phyloP scores from a whole-genome alignment of 2,888 invertebrate species.

The Tricholauxania praeusta region DNA sequence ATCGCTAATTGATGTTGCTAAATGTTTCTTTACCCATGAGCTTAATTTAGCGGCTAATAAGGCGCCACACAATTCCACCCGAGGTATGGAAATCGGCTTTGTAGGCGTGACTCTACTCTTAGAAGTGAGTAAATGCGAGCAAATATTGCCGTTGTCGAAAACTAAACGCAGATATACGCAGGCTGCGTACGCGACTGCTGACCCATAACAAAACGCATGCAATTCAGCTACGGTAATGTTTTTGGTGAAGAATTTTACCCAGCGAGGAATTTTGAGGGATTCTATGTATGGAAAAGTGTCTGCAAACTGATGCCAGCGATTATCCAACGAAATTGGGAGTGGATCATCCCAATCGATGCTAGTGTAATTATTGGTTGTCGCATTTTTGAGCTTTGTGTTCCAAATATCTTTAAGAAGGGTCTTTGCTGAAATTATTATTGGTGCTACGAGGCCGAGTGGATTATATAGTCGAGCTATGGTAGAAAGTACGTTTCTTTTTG shows the following conservation, averaged over 20 bases:
- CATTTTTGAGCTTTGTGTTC: constrained; percentile 3
- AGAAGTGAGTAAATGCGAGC: constrained; percentile 1
- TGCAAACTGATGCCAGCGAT: constrained; percentile 18
- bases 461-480: no score
- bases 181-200: constrained; percentile 20
- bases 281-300: constrained; percentile 18
- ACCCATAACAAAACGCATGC: constrained; percentile 37
- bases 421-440: constrained; percentile 31
- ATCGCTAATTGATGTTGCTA: background rate
- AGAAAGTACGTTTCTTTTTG: background rate
- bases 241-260: constrained; percentile 10
- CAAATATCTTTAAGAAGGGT: constrained; percentile 26
- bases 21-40: constrained; percentile 7
- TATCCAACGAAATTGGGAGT: background rate
- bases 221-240: constrained; percentile 2
- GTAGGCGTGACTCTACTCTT: no score
- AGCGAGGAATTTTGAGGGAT: constrained; percentile 31
- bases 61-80: constrained; percentile 31
- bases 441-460: no score
- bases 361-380: constrained; percentile 3
- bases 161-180: constrained; percentile 23
- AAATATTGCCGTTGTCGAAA: background rate
- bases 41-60: constrained; percentile 14
- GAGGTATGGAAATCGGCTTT: constrained; percentile 22
- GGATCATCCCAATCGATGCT: constrained; percentile 8